Base-by-base conservation (phyloP, 2,797 vertebrate genomes). In the Rhabdomys pumilio region DNA sequence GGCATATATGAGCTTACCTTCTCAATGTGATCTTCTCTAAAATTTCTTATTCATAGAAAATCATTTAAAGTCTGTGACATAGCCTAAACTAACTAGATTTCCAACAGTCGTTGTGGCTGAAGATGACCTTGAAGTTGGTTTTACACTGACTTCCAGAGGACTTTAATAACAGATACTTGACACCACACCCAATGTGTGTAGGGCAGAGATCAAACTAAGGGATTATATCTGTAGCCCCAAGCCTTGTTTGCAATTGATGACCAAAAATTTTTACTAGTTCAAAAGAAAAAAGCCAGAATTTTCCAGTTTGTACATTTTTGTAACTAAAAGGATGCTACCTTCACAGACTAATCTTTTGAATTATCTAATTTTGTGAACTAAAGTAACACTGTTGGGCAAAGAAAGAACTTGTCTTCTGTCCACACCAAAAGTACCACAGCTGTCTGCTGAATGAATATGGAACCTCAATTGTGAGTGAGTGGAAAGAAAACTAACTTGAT, bases 271-370 rank as follows among this genome's bases (percentile, higher is more conserved):
- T 53, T 89, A 26, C 9, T 61, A 63, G 79, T 80, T 92, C 57
- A 93, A 55, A 63, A 93, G 29, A 94, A 89, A 90, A 73, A 73
- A 4, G 19, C 15, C 20, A 73, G 34, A 73, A 29, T 82, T n/a
- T 83, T 61, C 1, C 12, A 20, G 81, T 90, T 80, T 94, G 34
- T 14, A 57, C 41, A 47, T 44, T 79, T 44, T 87, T 17, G 79
- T 17, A 41, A 29, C 1, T 73, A 38, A 29, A 88, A 57, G 63
- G 29, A 26, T 88, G 44, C 29, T 91, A 14, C 29, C 55, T 44
- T 38, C 41, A 41, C 90, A 79, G 50, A 69, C 6, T 69, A 65
- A 34, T 20, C 6, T 69, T 93, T 95, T 34, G 44, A 1, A 11
- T 81, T 90, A 83, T 20, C 47, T 24, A 55, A 3, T 90, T 90